Base-by-base conservation (phyloP, 2,888 invertebrate genomes). In the Petrophora chlorosata region DNA sequence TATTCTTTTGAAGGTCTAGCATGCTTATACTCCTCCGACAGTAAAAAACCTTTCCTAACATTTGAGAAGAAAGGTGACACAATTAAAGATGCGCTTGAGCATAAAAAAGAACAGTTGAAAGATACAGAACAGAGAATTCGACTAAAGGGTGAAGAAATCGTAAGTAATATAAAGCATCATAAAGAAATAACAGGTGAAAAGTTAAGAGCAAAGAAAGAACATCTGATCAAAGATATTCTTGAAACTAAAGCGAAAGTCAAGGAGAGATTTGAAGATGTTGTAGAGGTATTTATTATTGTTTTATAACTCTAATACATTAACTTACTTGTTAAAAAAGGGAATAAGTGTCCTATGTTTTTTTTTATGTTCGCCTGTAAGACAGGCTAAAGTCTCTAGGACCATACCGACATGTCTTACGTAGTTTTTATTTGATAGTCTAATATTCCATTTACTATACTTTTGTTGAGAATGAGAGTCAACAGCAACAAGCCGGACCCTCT, bases 221-320 rank as follows among this genome's bases (percentile, higher is more conserved):
- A 92, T 41, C 78, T 95, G 28, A 91, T 95, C 3, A 92, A 93
- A 73, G 95, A 95, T 74, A 93, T 95, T 54, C 92, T 93, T 60
- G 93, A 94, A 73, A 95, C 94, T 0, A 94, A 92, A 68, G 91
- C 93, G 25, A 94, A 93, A 76, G 93, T 95, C 8, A 94, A 92
- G 70, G 94, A 93, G 64, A 93, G 92, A 73, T 91, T 96, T 61
- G 95, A 94, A 72, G 94, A 93, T 77, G 94, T 94, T 60, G 93
- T 96, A 54, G 95, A 95, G 84, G 94, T 93, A 77, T 35, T 35
- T 8, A 28, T 34, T 26, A 26, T 17, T 13, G 9, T 22, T 32
- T 5, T 10, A 26, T 13, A 26, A 30, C n/a, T 25, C 9, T 25
- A 25, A 25, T n/a, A n/a, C 3, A 2, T 25, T 1, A 7, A n/a